These are phyloP conservation scores for Temnothorax nylanderi DNA, from an alignment of 1,140 invertebrate genomes.

Conservation along the genomic window DNA sequence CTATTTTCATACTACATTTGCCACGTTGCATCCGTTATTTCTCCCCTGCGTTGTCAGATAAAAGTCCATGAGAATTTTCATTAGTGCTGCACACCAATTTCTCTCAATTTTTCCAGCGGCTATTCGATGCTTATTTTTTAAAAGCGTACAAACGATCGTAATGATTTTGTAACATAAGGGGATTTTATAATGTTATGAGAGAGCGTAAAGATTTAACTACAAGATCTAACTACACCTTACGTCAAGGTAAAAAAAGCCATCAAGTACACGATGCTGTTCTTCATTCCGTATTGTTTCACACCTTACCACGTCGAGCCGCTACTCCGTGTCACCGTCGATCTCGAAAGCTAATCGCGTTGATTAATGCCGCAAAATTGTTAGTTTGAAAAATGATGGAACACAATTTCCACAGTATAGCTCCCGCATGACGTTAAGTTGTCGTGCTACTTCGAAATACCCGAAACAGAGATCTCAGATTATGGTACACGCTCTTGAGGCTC, in stretches of 20 bases:
- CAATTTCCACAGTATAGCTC: background rate
- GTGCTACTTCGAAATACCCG: constrained; percentile 33
- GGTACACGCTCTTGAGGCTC: background rate
- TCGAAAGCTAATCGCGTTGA: constrained; percentile 49
- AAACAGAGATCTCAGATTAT: constrained; percentile 51
- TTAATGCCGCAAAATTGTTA: constrained; percentile 50
- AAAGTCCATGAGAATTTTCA: background rate
- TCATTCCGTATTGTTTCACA: constrained; percentile 23
- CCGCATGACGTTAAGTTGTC: constrained; percentile 2
- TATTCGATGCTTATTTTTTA: background rate
- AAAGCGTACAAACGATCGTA: background rate
- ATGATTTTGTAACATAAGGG: background rate
- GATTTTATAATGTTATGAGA: background rate
- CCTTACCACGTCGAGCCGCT: background rate
- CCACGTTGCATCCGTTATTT: background rate
- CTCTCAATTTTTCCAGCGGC: background rate
- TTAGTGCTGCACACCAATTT: background rate
- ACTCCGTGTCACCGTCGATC: constrained; percentile 2
- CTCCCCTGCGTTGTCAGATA: background rate
- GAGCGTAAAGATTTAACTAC: constrained; percentile 12
- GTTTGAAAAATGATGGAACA: constrained; percentile 28
- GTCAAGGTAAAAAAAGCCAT: background rate
- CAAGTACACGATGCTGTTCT: background rate
- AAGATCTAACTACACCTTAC: background rate
- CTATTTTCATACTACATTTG: constrained; percentile 41